Base-by-base conservation (phyloP, 92 coral and sea anemone genomes). In the Umimayanthus kanabou region DNA sequence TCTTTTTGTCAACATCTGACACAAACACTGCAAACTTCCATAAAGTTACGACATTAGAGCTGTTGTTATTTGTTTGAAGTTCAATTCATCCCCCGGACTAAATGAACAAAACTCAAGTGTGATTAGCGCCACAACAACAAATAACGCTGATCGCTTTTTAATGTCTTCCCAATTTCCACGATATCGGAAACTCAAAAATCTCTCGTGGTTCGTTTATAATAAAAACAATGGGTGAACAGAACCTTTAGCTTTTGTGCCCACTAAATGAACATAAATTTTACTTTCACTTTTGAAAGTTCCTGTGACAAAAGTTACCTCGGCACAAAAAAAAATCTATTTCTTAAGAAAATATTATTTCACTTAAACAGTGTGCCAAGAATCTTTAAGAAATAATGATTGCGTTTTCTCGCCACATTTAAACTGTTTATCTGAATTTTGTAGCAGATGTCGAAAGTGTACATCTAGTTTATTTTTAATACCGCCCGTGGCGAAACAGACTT, bases 101-200 rank as follows among this genome's bases (percentile, higher is more conserved):
- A 83, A 82, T 65, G 78, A 82, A 88, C 84, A 61, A 71, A 82
- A 67, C 39, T 58, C 84, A 71, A 47, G 84, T 73, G 91, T 67
- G 81, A 87, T 88, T 85, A 85, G 71, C 81, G 81, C 70, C 30
- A 71, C 82, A 84, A 88, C 82, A 87, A 71, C 86, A 91, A 88
- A 88, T 85, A 91, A 65, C 79, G 73, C 39, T 91, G 89, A 91
- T 91, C 87, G 87, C 84, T 87, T 88, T 88, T 88, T 89, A 91
- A 88, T 79, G 86, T 82, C 84, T 78, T 65, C 67, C 45, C 79
- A 74, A 79, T 69, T 75, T 89, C 64, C 66, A 83, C 22, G 40
- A 71, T 26, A 71, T 69, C 87, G 87, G 78, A 83, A 83, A 69
- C 79, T 83, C n/a, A 15, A 28, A 70, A 72, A 83, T 71, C 78